Base-by-base conservation (phyloP, 1,140 invertebrate species). In the Triops cancriformis region DNA sequence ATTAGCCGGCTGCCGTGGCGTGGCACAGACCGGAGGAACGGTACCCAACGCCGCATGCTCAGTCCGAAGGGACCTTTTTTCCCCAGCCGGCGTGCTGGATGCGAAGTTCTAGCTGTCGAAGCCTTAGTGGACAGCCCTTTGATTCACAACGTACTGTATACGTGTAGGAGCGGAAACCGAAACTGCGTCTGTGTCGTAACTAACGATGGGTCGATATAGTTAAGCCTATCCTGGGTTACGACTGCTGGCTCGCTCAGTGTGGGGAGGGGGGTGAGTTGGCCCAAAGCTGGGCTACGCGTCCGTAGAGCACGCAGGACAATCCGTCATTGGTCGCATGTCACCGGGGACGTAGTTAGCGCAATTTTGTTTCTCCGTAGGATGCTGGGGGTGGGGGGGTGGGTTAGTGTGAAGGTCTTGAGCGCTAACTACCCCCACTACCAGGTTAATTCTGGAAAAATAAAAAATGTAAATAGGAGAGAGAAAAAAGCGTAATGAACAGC, bases 271-370 rank as follows among this genome's bases (percentile, higher is more conserved):
- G 51, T n/a, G 51, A 64, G n/a, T 12, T 23, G 18, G 51, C 3
- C 51, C 18, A 64, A 64, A 23, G 51, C 23, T 64, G 14, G 14
- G 14, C 51, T 6, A 64, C 51, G 51, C 51, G 51, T 64, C 51
- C 10, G 23, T 64, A 23, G 51, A 64, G 51, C 51, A 64, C 51
- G 51, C 51, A 64, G 51, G 51, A 23, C 51, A 64, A 64, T 64
- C 51, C 51, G 51, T 64, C 51, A 64, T 64, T 64, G 51, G 51
- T 64, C 51, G 51, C 51, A 64, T 64, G 51, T 64, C 51, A 64
- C 51, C 23, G 51, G 31, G 51, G 51, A 64, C 23, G 18, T 64
- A 64, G 51, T 64, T 64, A 64, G 51, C 51, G 51, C 51, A 64
- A 23, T 64, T 64, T 64, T 23, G 6, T 14, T 64, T 23, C 14